Evolutionary conservation across 2,797 vertebrate species (phyloP).

Genomic region (Paratrypauchen microcephalus): DNA sequence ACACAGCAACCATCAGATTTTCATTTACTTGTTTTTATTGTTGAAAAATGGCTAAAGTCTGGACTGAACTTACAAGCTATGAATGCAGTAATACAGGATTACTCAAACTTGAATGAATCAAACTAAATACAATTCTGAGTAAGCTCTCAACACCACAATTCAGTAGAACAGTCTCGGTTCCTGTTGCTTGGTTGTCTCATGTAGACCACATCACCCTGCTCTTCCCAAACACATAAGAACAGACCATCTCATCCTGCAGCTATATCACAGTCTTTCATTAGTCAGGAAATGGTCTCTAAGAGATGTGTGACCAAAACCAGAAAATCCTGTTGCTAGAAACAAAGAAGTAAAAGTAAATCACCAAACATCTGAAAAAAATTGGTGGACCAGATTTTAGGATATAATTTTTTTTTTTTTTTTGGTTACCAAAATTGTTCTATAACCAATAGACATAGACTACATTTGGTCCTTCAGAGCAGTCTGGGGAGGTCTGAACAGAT

Average conservation of each 20-base stretch:
- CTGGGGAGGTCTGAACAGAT: not conserved
- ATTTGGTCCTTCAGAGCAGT: not conserved
- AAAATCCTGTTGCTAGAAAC: not conserved
- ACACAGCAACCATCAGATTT: no score
- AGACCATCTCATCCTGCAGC: not conserved
- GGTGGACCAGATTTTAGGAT: not conserved
- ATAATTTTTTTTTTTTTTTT: not conserved
- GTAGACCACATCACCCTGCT: not conserved
- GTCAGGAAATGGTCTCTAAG: not conserved
- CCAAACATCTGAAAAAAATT: not conserved
- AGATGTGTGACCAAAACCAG: not conserved
- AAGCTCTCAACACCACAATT: no score
- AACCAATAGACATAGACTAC: no score
- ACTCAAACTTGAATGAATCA: no score
- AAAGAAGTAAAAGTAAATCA: not conserved
- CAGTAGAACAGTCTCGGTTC: no score
- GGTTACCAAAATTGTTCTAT: not conserved
- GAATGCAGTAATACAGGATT: no score
- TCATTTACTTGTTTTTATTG: no score
- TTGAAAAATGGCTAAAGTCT: no score
- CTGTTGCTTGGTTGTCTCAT: no score
- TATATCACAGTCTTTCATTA: constrained; percentile 2
- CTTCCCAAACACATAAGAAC: constrained; percentile 4
- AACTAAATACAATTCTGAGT: no score
- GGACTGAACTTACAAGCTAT: no score